Conservation (phyloP, 2,888 invertebrate species). For the Cenopis cana region DNA sequence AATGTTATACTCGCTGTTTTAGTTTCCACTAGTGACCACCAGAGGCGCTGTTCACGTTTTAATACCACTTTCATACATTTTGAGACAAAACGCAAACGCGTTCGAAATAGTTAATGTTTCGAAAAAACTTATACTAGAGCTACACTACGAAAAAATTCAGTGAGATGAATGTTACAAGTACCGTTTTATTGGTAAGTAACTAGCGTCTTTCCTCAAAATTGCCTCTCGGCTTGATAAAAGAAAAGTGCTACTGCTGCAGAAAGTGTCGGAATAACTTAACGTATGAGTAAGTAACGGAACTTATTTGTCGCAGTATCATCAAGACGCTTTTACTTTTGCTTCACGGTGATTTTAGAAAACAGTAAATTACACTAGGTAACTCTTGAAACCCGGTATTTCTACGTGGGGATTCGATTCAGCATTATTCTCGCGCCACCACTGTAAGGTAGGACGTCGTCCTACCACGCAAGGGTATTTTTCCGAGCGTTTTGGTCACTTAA, state of each 20-base stretch:
- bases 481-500: no score
- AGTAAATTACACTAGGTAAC: not conserved
- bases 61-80: no score
- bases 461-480: no score
- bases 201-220: not conserved
- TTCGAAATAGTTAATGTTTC: no score
- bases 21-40: no score
- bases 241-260: conserved; percentile 29
- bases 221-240: conserved; percentile 3
- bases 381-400: not conserved
- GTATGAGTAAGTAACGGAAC: conserved; percentile 42
- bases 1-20: no score
- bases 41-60: no score
- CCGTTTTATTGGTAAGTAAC: not conserved
- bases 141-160: no score
- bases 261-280: conserved; percentile 35
- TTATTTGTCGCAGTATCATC: conserved; percentile 24
- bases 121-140: no score
- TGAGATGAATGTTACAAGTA: not conserved
- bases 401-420: not conserved
- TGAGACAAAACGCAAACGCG: no score
- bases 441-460: no score
- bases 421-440: no score
- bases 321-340: conserved; percentile 31
- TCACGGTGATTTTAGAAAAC: conserved; percentile 7